Evolutionary conservation across 2,888 invertebrate genomes (phyloP).

Genomic region (Acrobasis consociella): DNA sequence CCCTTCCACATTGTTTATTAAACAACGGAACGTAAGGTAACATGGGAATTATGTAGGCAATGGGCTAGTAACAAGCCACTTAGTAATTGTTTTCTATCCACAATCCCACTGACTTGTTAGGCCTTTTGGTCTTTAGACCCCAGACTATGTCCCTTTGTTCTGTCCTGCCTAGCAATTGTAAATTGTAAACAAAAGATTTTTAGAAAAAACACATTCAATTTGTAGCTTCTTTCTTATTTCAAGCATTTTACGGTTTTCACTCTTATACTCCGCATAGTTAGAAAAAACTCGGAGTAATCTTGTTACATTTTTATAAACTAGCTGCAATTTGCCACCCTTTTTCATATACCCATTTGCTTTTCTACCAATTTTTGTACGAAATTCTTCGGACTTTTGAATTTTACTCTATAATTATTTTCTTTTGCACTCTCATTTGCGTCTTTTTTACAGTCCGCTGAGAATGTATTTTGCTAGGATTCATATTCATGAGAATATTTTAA

Average conservation of each 20-base stretch:
- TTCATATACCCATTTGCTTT: slow-evolving; percentile 12
- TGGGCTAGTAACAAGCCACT: no score
- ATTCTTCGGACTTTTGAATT: slow-evolving; percentile 11
- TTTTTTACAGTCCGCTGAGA: neutral
- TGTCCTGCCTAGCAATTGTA: no score
- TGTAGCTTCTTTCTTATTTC: slow-evolving; percentile 28
- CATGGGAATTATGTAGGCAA: no score
- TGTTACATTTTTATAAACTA: slow-evolving; percentile 19
- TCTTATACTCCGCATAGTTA: neutral
- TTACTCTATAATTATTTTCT: slow-evolving; percentile 1
- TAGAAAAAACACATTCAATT: slow-evolving; percentile 4
- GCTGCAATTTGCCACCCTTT: slow-evolving; percentile 10
- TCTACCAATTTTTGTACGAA: slow-evolving; percentile 6
- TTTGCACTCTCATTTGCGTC: slow-evolving; percentile 5
- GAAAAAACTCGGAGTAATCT: slow-evolving; percentile 12
- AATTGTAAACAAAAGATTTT: neutral
- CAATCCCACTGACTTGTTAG: no score
- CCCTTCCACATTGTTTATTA: no score
- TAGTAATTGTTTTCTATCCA: no score
- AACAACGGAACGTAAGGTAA: no score
- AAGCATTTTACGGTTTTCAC: neutral
- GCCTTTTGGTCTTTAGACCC: no score
- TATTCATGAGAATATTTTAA: slow-evolving; percentile 1
- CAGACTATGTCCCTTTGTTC: no score
- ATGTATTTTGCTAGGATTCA: neutral